Evolutionary conservation across 2,797 vertebrate genomes (phyloP).

Genomic region (Enteromius radiatus): DNA sequence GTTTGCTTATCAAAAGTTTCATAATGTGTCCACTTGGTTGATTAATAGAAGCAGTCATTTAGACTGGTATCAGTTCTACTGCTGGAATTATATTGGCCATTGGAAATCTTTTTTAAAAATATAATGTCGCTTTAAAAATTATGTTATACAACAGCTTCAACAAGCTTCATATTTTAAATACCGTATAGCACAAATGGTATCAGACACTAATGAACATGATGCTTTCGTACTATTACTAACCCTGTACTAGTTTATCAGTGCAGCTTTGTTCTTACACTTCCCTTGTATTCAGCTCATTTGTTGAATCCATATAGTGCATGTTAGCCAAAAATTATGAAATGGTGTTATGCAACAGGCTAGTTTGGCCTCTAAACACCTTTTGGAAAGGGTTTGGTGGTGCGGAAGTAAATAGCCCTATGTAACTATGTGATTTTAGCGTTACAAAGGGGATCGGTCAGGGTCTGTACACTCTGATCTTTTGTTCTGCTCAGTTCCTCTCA

Average conservation of each 20-base stretch:
- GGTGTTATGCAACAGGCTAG: slow-evolving; percentile 47
- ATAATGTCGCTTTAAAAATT: background rate
- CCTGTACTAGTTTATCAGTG: background rate
- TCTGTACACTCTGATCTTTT: slow-evolving; percentile 41
- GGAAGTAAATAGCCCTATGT: slow-evolving; percentile 30
- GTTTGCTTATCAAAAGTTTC: background rate
- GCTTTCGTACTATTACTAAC: background rate
- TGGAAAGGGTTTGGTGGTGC: background rate
- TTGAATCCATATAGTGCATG: slow-evolving; percentile 20
- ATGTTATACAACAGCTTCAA: background rate
- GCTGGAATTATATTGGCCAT: background rate
- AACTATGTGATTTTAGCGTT: slow-evolving; percentile 18
- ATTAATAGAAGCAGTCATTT: background rate
- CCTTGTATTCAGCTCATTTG: slow-evolving; percentile 10
- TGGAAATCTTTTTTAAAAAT: background rate
- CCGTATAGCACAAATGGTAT: background rate
- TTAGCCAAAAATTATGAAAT: slow-evolving; percentile 30
- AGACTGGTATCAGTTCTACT: background rate
- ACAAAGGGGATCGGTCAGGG: slow-evolving; percentile 10
- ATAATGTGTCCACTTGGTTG: background rate
- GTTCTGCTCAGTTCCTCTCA: slow-evolving; percentile 29
- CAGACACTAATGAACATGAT: background rate
- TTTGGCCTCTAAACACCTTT: slow-evolving; percentile 34
- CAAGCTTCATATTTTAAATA: background rate
- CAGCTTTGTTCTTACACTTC: background rate